A percentile compares a stretch with the other conserved stretches of the same genome.
phyloP scores from a whole-genome alignment of 2,888 invertebrate species.

The Siphonodentalium dalli region DNA sequence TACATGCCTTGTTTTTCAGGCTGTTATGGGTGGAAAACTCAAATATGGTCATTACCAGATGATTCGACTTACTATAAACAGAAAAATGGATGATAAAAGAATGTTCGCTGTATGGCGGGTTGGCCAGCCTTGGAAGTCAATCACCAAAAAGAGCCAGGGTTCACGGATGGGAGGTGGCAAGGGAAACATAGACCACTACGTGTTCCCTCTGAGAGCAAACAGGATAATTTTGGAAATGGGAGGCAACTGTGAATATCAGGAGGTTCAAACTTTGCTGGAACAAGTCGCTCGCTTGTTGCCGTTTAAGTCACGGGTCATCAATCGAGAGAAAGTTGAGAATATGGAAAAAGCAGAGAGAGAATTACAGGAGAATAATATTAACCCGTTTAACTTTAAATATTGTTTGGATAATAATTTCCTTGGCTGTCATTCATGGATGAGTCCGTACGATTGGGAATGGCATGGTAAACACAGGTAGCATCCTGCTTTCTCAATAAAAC shows the following conservation, averaged over 20 bases:
- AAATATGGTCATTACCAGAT: constrained; percentile 85
- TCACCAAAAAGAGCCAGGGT: constrained; percentile 80
- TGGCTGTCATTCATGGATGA: constrained; percentile 85
- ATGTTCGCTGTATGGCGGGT: constrained; percentile 97
- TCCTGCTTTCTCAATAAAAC: too few species aligned
- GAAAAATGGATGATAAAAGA: constrained; percentile 78
- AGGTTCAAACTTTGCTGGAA: constrained; percentile 67
- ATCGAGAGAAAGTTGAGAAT: constrained; percentile 77
- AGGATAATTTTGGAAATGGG: constrained; percentile 93
- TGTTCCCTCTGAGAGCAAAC: constrained; percentile 88
- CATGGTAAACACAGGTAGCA: constrained; percentile 76
- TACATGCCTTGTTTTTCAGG: constrained; percentile 73
- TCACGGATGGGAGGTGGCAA: constrained; percentile 96
- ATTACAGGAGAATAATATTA: constrained; percentile 77
- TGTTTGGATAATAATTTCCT: constrained; percentile 91
- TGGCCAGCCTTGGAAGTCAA: constrained; percentile 94
- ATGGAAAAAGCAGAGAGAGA: constrained; percentile 71
- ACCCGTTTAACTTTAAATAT: constrained; percentile 87
- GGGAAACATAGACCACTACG: constrained; percentile 92
- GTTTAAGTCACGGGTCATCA: constrained; percentile 85
- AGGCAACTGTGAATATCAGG: constrained; percentile 83
- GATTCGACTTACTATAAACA: constrained; percentile 79
- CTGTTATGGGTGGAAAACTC: constrained; percentile 83
- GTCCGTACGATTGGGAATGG: constrained; percentile 84
- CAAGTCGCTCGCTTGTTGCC: constrained; percentile 83